A percentile compares a stretch with the other conserved stretches of the same genome.
phyloP scores from a whole-genome alignment of 2,888 invertebrate genomes.

The Cactoblastis cactorum region DNA sequence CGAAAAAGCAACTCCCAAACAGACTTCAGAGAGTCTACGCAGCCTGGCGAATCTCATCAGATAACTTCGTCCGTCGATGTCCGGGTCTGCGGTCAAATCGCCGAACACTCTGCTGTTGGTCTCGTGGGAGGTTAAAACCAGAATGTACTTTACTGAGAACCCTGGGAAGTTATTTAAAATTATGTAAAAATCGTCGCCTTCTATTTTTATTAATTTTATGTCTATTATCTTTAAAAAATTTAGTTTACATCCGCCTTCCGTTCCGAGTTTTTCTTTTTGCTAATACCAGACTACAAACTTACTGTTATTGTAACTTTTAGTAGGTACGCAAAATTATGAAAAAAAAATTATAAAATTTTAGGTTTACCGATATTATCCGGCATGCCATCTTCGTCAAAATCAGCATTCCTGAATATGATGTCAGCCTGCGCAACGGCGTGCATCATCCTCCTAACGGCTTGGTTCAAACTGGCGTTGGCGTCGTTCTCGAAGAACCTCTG shows the following conservation, averaged over 20 bases:
- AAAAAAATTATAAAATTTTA: no score
- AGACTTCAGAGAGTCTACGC: constrained; percentile 66
- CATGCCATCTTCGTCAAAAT: constrained; percentile 73
- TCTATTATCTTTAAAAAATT: no score
- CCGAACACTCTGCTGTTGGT: constrained; percentile 64
- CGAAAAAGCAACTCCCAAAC: constrained; percentile 74
- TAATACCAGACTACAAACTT: no score
- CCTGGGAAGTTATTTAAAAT: constrained; percentile 49
- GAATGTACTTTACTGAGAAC: constrained; percentile 70
- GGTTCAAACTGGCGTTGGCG: constrained; percentile 62
- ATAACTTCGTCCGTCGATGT: constrained; percentile 59
- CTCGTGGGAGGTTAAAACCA: constrained; percentile 60
- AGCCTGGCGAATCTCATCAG: constrained; percentile 63
- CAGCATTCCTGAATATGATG: constrained; percentile 73
- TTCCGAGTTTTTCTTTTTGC: no score
- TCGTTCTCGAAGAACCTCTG: constrained; percentile 66
- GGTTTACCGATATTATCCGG: constrained; percentile 73
- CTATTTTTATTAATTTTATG: no score
- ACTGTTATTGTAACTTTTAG: no score
- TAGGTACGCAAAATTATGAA: no score
- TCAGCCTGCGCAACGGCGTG: constrained; percentile 74
- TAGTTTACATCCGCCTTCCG: no score
- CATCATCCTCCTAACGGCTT: constrained; percentile 65
- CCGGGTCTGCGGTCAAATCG: constrained; percentile 33
- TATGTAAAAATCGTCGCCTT: no score